Evolutionary conservation across 2,888 invertebrate genomes (phyloP).

Genomic region (Ophraella communa): DNA sequence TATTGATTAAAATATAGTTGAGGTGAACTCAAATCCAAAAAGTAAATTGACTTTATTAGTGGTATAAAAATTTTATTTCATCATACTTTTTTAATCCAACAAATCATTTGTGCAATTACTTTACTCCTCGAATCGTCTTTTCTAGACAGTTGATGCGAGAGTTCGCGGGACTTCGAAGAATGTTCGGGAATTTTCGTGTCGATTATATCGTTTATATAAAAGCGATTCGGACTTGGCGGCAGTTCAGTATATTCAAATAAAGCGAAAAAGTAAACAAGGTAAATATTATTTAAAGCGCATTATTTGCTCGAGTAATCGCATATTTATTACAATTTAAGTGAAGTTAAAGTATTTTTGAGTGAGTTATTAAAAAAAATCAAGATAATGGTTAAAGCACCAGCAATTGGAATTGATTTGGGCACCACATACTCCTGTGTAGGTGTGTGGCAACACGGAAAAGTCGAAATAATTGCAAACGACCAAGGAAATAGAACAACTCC

Average conservation of each 20-base stretch:
- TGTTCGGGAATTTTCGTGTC: conserved; percentile 5
- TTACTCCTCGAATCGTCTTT: background rate
- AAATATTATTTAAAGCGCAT: conserved; percentile 48
- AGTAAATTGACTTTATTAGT: too few relatives aligned
- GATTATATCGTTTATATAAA: conserved; percentile 29
- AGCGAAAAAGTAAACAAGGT: conserved; percentile 15
- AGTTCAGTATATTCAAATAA: conserved; percentile 21
- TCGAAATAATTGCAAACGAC: conserved; percentile 87
- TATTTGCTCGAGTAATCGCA: background rate
- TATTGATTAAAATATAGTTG: too few relatives aligned
- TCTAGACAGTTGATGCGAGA: background rate
- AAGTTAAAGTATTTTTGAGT: background rate
- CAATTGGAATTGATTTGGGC: conserved; percentile 83
- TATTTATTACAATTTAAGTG: background rate
- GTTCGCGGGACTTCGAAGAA: background rate
- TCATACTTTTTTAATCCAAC: background rate
- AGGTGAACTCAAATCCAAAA: too few relatives aligned
- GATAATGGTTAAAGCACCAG: conserved; percentile 60
- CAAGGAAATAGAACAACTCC: conserved; percentile 86
- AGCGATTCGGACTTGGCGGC: conserved; percentile 15
- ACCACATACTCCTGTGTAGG: conserved; percentile 88
- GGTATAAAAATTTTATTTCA: too few relatives aligned
- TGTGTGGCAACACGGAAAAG: conserved; percentile 82
- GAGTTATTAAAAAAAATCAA: background rate
- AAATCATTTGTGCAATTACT: background rate